Evolutionary conservation across 2,888 invertebrate species (phyloP).

Genomic region (Asteroscopus sphinx): DNA sequence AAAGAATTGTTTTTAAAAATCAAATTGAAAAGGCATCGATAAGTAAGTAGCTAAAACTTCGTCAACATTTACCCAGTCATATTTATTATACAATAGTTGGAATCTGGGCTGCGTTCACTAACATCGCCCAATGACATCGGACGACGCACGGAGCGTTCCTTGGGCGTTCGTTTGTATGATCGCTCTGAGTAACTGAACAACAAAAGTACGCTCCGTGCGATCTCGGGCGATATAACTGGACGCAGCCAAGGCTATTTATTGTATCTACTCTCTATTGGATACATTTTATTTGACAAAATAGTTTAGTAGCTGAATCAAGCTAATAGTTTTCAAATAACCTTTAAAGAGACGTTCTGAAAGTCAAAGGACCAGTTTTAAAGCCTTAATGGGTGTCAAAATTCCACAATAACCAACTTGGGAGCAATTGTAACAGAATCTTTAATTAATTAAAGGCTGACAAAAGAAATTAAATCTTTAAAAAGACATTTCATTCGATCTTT

Average conservation of each 20-base stretch:
- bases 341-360: not conserved
- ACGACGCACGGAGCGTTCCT: no score
- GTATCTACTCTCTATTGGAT: no score
- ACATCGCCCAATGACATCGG: no score
- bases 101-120: no score
- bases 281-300: slow-evolving; percentile 10
- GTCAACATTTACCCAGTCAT: slow-evolving; percentile 3
- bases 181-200: no score
- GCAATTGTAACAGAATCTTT: slow-evolving; percentile 13
- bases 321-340: slow-evolving; percentile 3
- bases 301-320: not conserved
- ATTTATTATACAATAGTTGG: not conserved
- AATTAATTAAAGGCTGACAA: slow-evolving; percentile 11
- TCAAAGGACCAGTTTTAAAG: not conserved
- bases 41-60: not conserved
- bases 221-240: no score
- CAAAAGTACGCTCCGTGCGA: no score
- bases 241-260: no score
- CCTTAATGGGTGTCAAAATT: slow-evolving; percentile 12
- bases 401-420: not conserved
- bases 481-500: slow-evolving; percentile 10
- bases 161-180: no score
- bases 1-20: not conserved
- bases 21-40: not conserved
- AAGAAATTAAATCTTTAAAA: slow-evolving; percentile 9